These are phyloP conservation scores for Enteromius viviparus DNA, from an alignment of 2,797 vertebrate species.

Conservation along the genomic window DNA sequence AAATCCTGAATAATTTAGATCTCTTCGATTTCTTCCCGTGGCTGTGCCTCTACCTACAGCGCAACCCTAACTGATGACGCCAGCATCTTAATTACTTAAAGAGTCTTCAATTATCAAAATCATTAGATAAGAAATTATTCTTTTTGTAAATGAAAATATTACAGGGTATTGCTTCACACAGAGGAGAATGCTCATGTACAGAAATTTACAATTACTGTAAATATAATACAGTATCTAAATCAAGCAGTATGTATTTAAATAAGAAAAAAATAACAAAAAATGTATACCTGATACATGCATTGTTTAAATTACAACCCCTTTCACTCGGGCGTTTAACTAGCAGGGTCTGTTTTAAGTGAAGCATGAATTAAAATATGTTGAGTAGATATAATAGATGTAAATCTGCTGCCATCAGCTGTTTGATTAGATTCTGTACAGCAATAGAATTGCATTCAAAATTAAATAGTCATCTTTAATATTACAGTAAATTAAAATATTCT, in stretches of 20 bases:
- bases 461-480: not conserved
- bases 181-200: not conserved
- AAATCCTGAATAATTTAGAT: constrained; percentile 58
- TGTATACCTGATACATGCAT: not conserved
- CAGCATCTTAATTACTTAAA: constrained; percentile 11
- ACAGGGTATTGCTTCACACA: not conserved
- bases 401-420: constrained; percentile 53
- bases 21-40: constrained; percentile 40
- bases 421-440: constrained; percentile 24
- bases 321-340: not conserved
- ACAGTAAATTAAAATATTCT: not conserved
- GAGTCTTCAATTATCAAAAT: not conserved
- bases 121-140: not conserved
- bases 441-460: not conserved
- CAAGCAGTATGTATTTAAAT: not conserved
- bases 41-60: constrained; percentile 16
- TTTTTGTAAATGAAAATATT: not conserved
- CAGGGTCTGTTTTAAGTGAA: not conserved
- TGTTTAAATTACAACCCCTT: not conserved
- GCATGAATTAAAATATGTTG: too few relatives aligned
- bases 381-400: constrained; percentile 23
- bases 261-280: too few relatives aligned
- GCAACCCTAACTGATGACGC: constrained; percentile 1
- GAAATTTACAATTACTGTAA: not conserved
- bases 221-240: not conserved